Conservation (phyloP, 2,113 vertebrate species). For the Microcebus lehilahytsara region DNA sequence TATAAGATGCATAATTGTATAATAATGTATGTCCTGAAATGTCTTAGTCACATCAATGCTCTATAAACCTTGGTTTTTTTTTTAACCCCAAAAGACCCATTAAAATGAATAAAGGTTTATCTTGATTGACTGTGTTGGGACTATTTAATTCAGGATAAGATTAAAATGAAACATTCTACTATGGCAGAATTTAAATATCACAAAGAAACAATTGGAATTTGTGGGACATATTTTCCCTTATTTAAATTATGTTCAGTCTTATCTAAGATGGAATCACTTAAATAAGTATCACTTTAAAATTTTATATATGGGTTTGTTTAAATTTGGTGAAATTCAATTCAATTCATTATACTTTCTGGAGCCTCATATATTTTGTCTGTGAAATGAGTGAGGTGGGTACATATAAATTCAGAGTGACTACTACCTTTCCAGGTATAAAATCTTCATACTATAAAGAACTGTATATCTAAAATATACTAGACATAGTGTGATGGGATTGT, state of each 20-base stretch:
- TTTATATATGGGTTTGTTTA: not conserved
- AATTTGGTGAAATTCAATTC: not conserved
- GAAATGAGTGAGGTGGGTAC: not conserved
- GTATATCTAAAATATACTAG: not conserved
- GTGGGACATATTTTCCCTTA: not conserved
- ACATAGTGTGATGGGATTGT: not conserved
- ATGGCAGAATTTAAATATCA: not conserved
- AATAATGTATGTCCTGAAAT: slow-evolving; percentile 39
- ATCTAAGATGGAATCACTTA: not conserved
- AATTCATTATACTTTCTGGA: not conserved
- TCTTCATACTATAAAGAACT: not conserved
- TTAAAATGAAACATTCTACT: not conserved
- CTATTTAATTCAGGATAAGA: slow-evolving; percentile 37
- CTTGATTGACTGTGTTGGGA: not conserved
- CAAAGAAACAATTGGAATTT: not conserved
- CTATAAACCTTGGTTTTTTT: slow-evolving; percentile 40
- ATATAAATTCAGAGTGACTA: not conserved
- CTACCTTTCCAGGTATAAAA: not conserved
- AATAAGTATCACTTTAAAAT: not conserved
- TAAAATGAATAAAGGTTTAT: slow-evolving; percentile 24
- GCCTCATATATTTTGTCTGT: not conserved
- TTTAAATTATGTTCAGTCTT: not conserved
- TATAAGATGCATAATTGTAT: slow-evolving; percentile 34
- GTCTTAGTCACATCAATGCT: not conserved
- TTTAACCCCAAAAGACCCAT: not conserved